A percentile compares a stretch with the other conserved stretches of the same genome.
Evolutionary conservation across 2,888 invertebrate species (phyloP).

Genomic region (Hetaerina titia): DNA sequence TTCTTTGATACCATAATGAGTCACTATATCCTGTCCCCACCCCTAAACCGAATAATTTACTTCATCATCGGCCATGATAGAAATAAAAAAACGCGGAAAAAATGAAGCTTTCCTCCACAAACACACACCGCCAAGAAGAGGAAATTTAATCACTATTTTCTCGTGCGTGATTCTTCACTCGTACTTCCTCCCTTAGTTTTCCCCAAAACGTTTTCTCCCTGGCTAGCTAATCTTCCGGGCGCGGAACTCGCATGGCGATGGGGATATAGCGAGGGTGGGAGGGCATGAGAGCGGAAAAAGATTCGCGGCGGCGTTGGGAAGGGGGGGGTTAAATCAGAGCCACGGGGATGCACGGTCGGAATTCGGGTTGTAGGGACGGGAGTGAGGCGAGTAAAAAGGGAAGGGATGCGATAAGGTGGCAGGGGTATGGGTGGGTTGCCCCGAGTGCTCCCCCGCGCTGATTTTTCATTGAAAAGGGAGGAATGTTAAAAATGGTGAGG

Average conservation of each 20-base stretch:
- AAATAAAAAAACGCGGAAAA: too few species aligned
- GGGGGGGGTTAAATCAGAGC: background rate
- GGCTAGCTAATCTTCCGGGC: background rate
- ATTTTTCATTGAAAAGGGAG: constrained; percentile 11
- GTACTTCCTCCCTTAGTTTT: background rate
- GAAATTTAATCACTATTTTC: background rate
- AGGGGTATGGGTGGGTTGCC: background rate
- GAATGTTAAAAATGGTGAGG: background rate
- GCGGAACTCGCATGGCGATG: background rate
- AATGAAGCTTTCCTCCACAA: too few species aligned
- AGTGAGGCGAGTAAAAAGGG: background rate
- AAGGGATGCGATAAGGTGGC: background rate
- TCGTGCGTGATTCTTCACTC: background rate
- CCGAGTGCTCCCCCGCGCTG: background rate
- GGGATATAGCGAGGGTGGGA: background rate
- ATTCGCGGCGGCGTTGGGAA: background rate
- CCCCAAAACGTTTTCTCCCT: background rate
- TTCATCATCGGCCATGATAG: too few species aligned
- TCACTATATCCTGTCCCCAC: too few species aligned
- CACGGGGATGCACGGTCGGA: background rate
- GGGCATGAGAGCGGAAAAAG: background rate
- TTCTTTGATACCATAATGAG: too few species aligned
- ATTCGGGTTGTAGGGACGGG: background rate
- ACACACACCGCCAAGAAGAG: too few species aligned
- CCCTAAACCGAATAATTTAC: too few species aligned